Conservation (phyloP, 2,113 vertebrate genomes). For the Mobula birostris region DNA sequence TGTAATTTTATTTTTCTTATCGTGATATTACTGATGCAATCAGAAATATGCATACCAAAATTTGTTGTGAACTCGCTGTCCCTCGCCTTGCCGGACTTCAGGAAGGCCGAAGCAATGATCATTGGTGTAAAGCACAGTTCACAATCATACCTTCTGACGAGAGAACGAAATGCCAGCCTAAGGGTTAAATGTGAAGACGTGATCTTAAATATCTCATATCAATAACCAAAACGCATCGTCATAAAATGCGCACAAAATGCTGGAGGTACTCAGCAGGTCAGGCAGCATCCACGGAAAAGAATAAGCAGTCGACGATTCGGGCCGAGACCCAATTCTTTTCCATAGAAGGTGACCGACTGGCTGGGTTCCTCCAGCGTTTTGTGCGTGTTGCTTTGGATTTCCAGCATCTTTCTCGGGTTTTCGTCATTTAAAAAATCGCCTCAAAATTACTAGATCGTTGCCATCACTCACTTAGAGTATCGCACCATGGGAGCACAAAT, state of each 20-base stretch:
- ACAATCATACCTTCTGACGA: conserved; percentile 85
- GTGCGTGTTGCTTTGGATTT: too few species aligned
- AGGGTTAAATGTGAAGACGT: neutral
- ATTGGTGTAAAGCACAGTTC: conserved; percentile 95
- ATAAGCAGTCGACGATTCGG: too few species aligned
- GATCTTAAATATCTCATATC: neutral
- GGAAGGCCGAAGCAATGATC: conserved; percentile 90
- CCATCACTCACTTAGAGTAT: conserved; percentile 86
- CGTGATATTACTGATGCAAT: neutral
- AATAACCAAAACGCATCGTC: neutral
- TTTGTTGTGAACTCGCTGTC: conserved; percentile 96
- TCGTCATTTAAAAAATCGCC: too few species aligned
- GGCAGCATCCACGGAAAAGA: too few species aligned
- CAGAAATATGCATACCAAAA: conserved; percentile 55
- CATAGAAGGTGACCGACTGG: too few species aligned
- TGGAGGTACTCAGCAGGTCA: too few species aligned
- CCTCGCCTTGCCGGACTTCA: conserved; percentile 85
- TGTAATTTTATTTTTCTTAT: neutral
- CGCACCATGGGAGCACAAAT: conserved; percentile 95
- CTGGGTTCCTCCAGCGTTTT: too few species aligned
- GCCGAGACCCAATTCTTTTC: too few species aligned
- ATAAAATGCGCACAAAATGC: too few species aligned
- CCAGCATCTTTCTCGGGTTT: too few species aligned
- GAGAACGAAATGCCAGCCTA: conserved; percentile 84
- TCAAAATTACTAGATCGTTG: neutral